Evolutionary conservation across 2,888 invertebrate genomes (phyloP).

Genomic region (Lordiphosa fenestrarum): DNA sequence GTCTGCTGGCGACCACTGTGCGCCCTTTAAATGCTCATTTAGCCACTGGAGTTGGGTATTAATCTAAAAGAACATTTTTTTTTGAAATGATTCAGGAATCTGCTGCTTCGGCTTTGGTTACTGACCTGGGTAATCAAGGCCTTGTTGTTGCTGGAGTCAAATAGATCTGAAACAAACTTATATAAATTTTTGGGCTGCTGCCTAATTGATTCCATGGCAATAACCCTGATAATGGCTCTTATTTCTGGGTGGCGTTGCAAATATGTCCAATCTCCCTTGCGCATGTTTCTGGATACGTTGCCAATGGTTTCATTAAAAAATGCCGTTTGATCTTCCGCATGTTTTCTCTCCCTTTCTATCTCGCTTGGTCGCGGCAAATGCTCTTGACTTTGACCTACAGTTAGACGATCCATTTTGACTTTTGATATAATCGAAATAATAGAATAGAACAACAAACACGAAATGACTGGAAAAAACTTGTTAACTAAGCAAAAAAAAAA

Average conservation of each 20-base stretch:
- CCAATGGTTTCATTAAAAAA: conserved; percentile 33
- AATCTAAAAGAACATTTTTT: conserved; percentile 30
- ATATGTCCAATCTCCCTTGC: conserved; percentile 50
- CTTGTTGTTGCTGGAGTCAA: conserved; percentile 19
- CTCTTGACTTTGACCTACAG: background rate
- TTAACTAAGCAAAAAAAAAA: conserved; percentile 20
- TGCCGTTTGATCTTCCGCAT: conserved; percentile 10
- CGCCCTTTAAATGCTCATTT: conserved; percentile 20
- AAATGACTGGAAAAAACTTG: background rate
- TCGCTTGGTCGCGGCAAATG: background rate
- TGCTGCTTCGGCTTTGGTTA: background rate
- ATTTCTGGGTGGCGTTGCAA: conserved; percentile 49
- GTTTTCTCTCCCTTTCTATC: background rate
- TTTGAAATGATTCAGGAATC: background rate
- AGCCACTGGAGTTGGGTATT: conserved; percentile 54
- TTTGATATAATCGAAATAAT: background rate
- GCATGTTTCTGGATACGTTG: conserved; percentile 34
- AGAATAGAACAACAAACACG: background rate
- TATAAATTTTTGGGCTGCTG: conserved; percentile 28
- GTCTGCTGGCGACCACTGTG: conserved; percentile 36
- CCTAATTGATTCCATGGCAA: conserved; percentile 34
- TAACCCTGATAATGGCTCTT: conserved; percentile 52
- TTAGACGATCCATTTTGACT: conserved; percentile 3
- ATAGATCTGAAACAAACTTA: conserved; percentile 33
- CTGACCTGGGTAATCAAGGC: conserved; percentile 22